These are phyloP conservation scores for Candidula unifasciata DNA, from an alignment of 2,888 invertebrate genomes.

Conservation along the genomic window DNA sequence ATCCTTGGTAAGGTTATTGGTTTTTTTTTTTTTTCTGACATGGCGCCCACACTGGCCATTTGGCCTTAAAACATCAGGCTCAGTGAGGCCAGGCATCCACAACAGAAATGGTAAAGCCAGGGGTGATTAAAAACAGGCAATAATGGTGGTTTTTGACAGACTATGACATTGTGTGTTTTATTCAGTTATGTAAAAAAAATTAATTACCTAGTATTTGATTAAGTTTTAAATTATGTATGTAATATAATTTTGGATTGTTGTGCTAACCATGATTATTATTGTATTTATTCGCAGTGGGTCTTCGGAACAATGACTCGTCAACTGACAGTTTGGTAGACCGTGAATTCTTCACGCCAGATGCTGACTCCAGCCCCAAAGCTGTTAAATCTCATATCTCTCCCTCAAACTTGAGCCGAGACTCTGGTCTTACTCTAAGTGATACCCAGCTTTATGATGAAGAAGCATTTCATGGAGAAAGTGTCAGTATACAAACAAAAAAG, in stretches of 20 bases:
- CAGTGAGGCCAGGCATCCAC: no score
- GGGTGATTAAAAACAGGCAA: no score
- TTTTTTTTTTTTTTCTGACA: no score
- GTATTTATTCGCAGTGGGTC: slow-evolving; percentile 60
- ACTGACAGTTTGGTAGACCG: slow-evolving; percentile 86
- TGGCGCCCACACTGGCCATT: no score
- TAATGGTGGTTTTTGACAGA: no score
- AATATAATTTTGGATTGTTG: neutral
- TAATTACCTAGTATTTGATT: no score
- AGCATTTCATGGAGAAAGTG: slow-evolving; percentile 22
- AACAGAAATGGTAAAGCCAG: no score
- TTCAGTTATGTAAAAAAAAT: no score
- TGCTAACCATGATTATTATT: neutral
- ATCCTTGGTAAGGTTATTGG: no score
- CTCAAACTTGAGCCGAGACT: slow-evolving; percentile 86
- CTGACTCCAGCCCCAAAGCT: slow-evolving; percentile 76
- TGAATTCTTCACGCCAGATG: slow-evolving; percentile 59
- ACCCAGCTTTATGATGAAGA: slow-evolving; percentile 86
- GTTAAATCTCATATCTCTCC: slow-evolving; percentile 86
- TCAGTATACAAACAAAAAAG: slow-evolving; percentile 38
- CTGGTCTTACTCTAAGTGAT: slow-evolving; percentile 90
- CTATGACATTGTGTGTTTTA: no score
- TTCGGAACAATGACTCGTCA: slow-evolving; percentile 80
- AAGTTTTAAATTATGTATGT: no score
- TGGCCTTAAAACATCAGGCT: no score